Conservation (phyloP, 2,797 vertebrate genomes). For the Epinephelus malabaricus region DNA sequence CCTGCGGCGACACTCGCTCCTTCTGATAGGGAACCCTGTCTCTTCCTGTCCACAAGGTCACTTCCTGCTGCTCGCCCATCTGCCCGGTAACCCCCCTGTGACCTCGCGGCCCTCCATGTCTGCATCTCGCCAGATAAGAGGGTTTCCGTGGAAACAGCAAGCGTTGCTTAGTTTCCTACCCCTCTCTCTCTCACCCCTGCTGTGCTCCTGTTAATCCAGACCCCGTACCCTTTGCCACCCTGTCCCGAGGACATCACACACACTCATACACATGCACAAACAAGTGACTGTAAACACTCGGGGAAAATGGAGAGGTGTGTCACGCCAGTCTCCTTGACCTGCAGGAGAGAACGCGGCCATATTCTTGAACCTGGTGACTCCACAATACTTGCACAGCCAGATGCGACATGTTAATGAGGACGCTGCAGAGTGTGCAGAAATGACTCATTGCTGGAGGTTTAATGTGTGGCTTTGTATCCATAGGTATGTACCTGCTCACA, state of each 20-base stretch:
- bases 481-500: conserved; percentile 14
- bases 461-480: conserved; percentile 12
- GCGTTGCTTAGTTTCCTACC: conserved; percentile 57
- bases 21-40: conserved; percentile 75
- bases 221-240: conserved; percentile 54
- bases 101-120: conserved; percentile 72
- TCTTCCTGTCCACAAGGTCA: conserved; percentile 87
- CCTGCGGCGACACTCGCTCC: conserved; percentile 43
- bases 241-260: conserved; percentile 49
- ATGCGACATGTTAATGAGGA: conserved; percentile 51
- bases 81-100: conserved; percentile 86
- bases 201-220: conserved; percentile 72
- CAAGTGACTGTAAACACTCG: conserved; percentile 26
- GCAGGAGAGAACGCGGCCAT: conserved; percentile 17
- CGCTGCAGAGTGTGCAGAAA: conserved; percentile 20
- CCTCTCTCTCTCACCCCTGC: conserved; percentile 58
- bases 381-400: conserved; percentile 35
- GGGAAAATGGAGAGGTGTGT: conserved; percentile 32
- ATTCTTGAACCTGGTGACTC: conserved; percentile 60
- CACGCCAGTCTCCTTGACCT: conserved; percentile 61
- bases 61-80: conserved; percentile 89
- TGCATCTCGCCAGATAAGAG: conserved; percentile 81
- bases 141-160: conserved; percentile 76
- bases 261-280: conserved; percentile 41
- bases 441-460: conserved; percentile 21